phyloP scores from a whole-genome alignment of 2,888 invertebrate species.

The Drosophila austrosaltans region DNA sequence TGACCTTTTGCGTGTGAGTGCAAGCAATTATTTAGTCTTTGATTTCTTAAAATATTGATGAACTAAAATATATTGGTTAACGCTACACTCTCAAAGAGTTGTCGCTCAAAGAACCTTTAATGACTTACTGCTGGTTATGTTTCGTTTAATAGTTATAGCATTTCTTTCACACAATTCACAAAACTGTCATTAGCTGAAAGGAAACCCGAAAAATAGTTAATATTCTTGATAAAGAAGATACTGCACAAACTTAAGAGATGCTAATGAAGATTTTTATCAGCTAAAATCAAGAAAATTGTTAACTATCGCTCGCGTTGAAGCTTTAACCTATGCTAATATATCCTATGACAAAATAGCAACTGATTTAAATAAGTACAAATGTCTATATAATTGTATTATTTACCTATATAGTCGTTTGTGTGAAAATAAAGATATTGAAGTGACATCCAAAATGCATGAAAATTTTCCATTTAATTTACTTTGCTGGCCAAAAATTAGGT shows the following conservation, averaged over 20 bases:
- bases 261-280: too few species aligned
- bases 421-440: conserved; percentile 32
- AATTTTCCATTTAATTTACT: conserved; percentile 79
- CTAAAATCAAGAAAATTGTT: too few species aligned
- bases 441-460: conserved; percentile 35
- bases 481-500: conserved; percentile 77
- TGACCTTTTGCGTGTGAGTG: not conserved
- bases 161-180: too few species aligned
- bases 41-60: not conserved
- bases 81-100: not conserved
- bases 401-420: conserved; percentile 25
- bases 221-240: too few species aligned
- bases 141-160: too few species aligned
- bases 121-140: too few species aligned
- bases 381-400: conserved; percentile 15
- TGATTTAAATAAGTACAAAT: not conserved
- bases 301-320: too few species aligned
- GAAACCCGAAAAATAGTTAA: too few species aligned
- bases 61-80: conserved; percentile 1
- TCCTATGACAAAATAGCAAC: too few species aligned
- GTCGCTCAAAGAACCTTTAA: not conserved
- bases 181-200: too few species aligned
- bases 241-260: too few species aligned
- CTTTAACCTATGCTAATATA: too few species aligned
- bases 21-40: conserved; percentile 6